These are phyloP conservation scores for Neolamprologus toae DNA, from an alignment of 2,113 vertebrate species.

Conservation along the genomic window DNA sequence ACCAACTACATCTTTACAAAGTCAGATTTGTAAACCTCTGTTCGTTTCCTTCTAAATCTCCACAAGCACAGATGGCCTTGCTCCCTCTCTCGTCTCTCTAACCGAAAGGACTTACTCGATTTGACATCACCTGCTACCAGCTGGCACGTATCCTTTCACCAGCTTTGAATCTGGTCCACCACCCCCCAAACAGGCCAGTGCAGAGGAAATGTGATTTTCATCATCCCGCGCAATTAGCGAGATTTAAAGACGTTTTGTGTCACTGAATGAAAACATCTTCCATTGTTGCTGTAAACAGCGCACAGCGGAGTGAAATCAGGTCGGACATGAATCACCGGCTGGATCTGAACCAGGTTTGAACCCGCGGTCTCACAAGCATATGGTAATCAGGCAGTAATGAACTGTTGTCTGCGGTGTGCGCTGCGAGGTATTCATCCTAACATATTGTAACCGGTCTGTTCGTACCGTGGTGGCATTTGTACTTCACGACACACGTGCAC, in stretches of 20 bases:
- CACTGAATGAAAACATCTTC: not conserved
- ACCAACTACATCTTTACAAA: not conserved
- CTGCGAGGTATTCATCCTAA: slow-evolving; percentile 29
- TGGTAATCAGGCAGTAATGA: slow-evolving; percentile 52
- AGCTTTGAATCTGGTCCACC: not conserved
- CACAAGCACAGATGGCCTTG: slow-evolving; percentile 21
- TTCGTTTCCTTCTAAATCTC: slow-evolving; percentile 5
- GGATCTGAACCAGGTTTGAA: slow-evolving; percentile 50
- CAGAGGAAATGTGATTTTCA: not conserved
- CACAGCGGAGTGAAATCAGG: not conserved
- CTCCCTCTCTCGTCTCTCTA: not conserved
- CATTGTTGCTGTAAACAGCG: not conserved
- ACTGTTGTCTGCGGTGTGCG: slow-evolving; percentile 26
- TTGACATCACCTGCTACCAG: slow-evolving; percentile 38
- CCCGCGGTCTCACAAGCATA: slow-evolving; percentile 46
- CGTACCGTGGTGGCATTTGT: not conserved
- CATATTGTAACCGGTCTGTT: slow-evolving; percentile 43
- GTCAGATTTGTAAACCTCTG: not conserved
- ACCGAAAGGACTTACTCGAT: not conserved
- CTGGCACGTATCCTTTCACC: not conserved
- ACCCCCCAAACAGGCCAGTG: not conserved
- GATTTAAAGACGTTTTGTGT: not conserved
- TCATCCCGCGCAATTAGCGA: not conserved
- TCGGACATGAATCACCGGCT: slow-evolving; percentile 33
- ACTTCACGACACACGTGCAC: not conserved